A percentile compares a stretch with the other conserved stretches of the same genome.
These are phyloP conservation scores for Hylaeus anthracinus DNA, from an alignment of 1,140 invertebrate genomes.

Conservation along the genomic window DNA sequence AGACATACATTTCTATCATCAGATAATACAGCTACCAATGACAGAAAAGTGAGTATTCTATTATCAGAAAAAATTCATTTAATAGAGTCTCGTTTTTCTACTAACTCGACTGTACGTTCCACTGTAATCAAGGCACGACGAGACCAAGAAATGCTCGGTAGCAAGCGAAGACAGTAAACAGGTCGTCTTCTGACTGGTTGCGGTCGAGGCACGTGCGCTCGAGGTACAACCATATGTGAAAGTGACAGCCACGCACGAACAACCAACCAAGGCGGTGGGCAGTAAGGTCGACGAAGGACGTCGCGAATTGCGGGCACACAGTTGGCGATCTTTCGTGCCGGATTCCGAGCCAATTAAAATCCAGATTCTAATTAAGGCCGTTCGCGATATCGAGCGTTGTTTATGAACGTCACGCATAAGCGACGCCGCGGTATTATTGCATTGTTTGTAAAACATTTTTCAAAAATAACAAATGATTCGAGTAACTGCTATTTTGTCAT, in stretches of 20 bases:
- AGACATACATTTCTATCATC: no score
- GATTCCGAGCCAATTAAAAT: constrained; percentile 38
- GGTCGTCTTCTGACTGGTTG: constrained; percentile 24
- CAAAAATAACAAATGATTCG: no score
- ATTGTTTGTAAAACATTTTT: no score
- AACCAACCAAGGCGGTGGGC: constrained; percentile 34
- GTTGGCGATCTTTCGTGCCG: constrained; percentile 40
- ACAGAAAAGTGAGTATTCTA: no score
- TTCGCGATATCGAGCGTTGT: neutral
- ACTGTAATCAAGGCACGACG: neutral
- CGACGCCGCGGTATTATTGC: neutral
- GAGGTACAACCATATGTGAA: constrained; percentile 58
- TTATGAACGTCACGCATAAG: neutral
- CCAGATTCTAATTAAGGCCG: constrained; percentile 26
- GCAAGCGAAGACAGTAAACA: constrained; percentile 24
- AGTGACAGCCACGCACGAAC: constrained; percentile 60
- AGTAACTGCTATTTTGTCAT: no score
- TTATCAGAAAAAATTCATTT: no score
- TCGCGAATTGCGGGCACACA: constrained; percentile 33
- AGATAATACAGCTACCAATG: no score
- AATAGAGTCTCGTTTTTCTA: no score
- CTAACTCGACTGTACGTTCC: neutral
- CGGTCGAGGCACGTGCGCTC: constrained; percentile 44
- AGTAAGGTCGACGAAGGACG: constrained; percentile 74
- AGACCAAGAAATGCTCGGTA: neutral